Conservation (phyloP, 2,888 invertebrate genomes). For the Iselma pallidipennis region DNA sequence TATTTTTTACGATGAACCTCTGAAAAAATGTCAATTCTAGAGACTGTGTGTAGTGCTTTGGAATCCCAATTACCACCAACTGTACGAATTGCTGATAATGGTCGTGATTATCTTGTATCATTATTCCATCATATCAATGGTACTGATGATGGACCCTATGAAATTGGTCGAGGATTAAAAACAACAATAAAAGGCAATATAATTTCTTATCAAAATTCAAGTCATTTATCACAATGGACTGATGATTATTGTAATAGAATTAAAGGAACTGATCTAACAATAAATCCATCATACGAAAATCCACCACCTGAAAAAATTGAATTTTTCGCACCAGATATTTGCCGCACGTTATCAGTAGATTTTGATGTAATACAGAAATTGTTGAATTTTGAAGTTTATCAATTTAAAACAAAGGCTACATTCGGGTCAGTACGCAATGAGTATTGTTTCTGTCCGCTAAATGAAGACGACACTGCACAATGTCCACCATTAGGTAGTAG, state of each 20-base stretch:
- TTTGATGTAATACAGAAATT: neutral
- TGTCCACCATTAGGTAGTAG: neutral
- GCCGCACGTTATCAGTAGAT: conserved; percentile 55
- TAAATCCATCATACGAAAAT: conserved; percentile 49
- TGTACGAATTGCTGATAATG: conserved; percentile 6
- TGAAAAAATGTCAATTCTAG: conserved; percentile 2
- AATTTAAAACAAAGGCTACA: conserved; percentile 1
- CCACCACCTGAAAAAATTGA: conserved; percentile 53
- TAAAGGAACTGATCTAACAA: conserved; percentile 61
- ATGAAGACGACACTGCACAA: neutral
- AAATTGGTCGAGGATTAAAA: conserved; percentile 60
- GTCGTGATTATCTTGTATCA: conserved; percentile 10
- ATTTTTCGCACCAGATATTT: conserved; percentile 62
- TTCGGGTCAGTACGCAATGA: neutral
- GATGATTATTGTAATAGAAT: conserved; percentile 60
- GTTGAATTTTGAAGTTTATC: conserved; percentile 3
- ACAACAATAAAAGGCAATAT: conserved; percentile 59
- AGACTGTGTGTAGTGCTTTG: conserved; percentile 9
- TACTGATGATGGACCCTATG: conserved; percentile 60
- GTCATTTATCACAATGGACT: conserved; percentile 49
- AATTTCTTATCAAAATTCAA: conserved; percentile 55
- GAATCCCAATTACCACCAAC: conserved; percentile 6
- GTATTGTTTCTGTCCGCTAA: neutral
- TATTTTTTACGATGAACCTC: neutral
- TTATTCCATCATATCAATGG: conserved; percentile 51